Evolutionary conservation across 2,888 invertebrate genomes (phyloP).

Genomic region (Andrena fulva): DNA sequence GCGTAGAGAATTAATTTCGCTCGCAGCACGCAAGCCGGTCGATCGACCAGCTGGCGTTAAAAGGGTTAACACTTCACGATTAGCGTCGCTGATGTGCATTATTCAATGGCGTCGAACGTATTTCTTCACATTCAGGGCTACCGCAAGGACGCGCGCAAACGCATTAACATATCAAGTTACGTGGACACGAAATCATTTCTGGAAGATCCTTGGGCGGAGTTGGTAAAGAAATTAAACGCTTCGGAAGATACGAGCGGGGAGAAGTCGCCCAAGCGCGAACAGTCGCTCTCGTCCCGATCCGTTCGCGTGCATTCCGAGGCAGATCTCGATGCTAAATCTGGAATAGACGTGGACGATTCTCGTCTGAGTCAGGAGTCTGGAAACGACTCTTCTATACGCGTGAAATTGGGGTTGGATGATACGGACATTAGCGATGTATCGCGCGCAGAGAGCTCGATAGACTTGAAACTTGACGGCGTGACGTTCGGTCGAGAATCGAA

Average conservation of each 20-base stretch:
- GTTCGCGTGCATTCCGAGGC: conserved; percentile 3
- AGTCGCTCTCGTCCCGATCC: background rate
- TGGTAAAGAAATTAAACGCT: conserved; percentile 62
- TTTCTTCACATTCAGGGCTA: conserved; percentile 66
- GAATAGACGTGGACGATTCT: conserved; percentile 17
- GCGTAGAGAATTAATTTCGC: too few species aligned
- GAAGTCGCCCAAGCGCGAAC: conserved; percentile 13
- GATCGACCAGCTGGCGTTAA: too few species aligned
- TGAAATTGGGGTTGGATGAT: conserved; percentile 56
- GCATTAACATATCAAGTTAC: conserved; percentile 72
- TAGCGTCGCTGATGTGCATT: background rate
- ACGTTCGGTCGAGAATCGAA: conserved; percentile 56
- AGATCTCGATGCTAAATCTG: conserved; percentile 15
- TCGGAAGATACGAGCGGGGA: conserved; percentile 13
- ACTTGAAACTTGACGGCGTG: conserved; percentile 55
- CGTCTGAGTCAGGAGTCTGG: conserved; percentile 47
- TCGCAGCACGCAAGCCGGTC: too few species aligned
- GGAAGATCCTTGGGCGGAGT: conserved; percentile 80
- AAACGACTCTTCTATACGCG: conserved; percentile 50
- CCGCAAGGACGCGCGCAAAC: conserved; percentile 55
- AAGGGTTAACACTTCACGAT: background rate
- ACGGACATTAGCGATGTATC: conserved; percentile 35
- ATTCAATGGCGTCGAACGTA: background rate
- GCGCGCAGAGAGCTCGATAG: conserved; percentile 53
- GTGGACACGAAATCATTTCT: conserved; percentile 74